These are phyloP conservation scores for Archilochus colubris DNA, from an alignment of 2,113 vertebrate species.

Conservation along the genomic window DNA sequence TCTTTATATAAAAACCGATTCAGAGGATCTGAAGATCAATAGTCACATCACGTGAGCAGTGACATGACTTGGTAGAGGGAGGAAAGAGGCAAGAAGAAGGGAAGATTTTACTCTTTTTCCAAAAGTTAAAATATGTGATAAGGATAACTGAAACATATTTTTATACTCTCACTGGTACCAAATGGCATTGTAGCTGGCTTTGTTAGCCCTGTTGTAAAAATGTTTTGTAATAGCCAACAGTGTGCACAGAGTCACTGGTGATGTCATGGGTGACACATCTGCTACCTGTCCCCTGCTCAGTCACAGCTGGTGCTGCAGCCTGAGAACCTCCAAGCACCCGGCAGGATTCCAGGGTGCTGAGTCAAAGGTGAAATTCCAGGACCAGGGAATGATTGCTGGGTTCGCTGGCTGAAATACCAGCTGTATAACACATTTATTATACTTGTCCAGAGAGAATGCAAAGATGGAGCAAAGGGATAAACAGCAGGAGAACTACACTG, in stretches of 20 bases:
- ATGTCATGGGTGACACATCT: neutral
- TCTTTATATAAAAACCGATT: neutral
- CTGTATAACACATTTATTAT: constrained; percentile 11
- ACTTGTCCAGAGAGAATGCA: neutral
- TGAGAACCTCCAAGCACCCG: neutral
- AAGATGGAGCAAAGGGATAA: constrained; percentile 12
- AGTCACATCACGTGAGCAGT: neutral
- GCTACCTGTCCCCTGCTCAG: neutral
- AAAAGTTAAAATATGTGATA: neutral
- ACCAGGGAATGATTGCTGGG: constrained; percentile 8
- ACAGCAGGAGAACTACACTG: neutral
- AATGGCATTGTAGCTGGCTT: neutral
- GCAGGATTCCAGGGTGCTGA: constrained; percentile 6
- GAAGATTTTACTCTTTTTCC: neutral
- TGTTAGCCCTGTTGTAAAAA: neutral
- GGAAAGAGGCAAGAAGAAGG: neutral
- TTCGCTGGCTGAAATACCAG: constrained; percentile 22
- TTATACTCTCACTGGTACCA: neutral
- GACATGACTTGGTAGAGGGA: neutral
- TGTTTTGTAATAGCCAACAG: neutral
- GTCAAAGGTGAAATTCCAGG: constrained; percentile 62
- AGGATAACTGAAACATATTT: neutral
- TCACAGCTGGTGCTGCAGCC: neutral
- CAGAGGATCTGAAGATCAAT: too few relatives aligned
- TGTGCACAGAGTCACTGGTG: neutral